These are phyloP conservation scores for Cyprinodon tularosa DNA, from an alignment of 2,113 vertebrate species.

Conservation along the genomic window DNA sequence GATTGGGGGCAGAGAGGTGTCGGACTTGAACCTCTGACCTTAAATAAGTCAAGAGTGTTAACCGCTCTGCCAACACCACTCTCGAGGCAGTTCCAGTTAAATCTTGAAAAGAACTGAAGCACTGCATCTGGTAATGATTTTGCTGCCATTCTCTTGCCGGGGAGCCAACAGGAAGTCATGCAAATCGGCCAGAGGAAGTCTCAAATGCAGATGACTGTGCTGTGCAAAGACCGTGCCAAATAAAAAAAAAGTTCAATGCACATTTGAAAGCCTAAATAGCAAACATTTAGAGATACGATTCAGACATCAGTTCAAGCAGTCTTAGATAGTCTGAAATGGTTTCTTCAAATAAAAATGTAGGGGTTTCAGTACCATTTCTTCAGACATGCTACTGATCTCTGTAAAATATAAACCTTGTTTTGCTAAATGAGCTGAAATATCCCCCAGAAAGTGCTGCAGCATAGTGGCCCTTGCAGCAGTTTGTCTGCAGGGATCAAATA, in stretches of 20 bases:
- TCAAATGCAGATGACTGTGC: background rate
- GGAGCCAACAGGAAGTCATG: conserved; percentile 33
- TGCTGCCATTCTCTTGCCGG: conserved; percentile 1
- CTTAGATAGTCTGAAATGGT: background rate
- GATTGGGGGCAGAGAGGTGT: background rate
- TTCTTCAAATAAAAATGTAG: background rate
- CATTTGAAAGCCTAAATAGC: background rate
- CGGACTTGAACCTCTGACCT: background rate
- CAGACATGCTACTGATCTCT: background rate
- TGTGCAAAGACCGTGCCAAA: background rate
- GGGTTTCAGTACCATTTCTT: background rate
- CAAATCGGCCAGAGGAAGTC: conserved; percentile 22
- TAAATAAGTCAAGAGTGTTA: conserved; percentile 3
- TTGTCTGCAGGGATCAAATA: conserved; percentile 47
- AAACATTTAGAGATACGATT: background rate
- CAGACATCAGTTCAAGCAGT: background rate
- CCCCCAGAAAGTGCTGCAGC: background rate
- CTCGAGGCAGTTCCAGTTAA: background rate
- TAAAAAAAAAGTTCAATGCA: background rate
- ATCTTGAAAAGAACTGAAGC: background rate
- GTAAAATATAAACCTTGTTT: background rate
- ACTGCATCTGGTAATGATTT: conserved; percentile 17
- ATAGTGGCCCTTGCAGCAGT: conserved; percentile 35
- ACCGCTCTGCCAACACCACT: background rate
- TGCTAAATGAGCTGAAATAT: conserved; percentile 4